Percentiles rank a stretch among this genome's conserved stretches.
Conservation (phyloP, 2,888 invertebrate genomes). For the Venusia cambrica region DNA sequence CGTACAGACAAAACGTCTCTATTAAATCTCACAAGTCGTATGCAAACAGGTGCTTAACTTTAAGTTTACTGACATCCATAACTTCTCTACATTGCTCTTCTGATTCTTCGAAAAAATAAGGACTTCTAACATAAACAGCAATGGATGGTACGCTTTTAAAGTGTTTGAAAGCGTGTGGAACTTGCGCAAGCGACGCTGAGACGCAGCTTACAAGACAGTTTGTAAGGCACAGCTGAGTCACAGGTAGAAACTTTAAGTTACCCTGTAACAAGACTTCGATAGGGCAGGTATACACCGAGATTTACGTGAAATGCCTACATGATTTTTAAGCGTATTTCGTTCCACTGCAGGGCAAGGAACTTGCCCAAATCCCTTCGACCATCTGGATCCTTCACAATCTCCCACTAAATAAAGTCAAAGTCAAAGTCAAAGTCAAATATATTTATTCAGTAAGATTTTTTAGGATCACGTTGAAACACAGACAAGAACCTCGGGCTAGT, state of each 20-base stretch:
- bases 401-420: no score
- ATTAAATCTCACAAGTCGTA: constrained; percentile 63
- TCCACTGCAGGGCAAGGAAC: no score
- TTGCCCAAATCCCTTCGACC: no score
- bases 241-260: constrained; percentile 28
- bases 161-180: constrained; percentile 37
- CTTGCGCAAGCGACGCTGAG: constrained; percentile 65
- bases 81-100: constrained; percentile 18
- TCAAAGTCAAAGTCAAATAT: no score
- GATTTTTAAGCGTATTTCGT: no score
- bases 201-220: constrained; percentile 14
- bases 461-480: no score
- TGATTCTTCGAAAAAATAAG: background rate
- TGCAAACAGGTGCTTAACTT: constrained; percentile 71
- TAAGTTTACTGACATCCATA: constrained; percentile 69
- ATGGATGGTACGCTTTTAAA: background rate
- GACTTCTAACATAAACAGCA: constrained; percentile 3
- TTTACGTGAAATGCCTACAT: no score
- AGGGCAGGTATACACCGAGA: constrained; percentile 5
- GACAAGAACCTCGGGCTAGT: no score
- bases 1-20: constrained; percentile 51
- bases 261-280: constrained; percentile 8
- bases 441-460: no score
- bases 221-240: constrained; percentile 50
- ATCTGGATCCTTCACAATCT: no score